phyloP scores from a whole-genome alignment of 2,888 invertebrate genomes.

The Trachelus iudaicus region DNA sequence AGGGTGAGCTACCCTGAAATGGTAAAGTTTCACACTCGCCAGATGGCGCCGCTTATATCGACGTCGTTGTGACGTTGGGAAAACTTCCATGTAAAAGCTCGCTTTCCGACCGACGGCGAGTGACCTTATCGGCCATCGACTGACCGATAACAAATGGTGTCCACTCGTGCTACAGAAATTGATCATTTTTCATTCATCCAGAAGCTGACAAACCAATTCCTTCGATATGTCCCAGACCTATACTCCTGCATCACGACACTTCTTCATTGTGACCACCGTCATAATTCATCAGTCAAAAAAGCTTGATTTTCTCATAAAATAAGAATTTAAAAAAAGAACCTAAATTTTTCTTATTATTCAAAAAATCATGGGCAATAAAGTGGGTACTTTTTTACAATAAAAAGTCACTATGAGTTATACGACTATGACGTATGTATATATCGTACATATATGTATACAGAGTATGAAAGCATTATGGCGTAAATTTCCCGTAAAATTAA shows the following conservation, averaged over 20 bases:
- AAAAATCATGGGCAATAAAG: background rate
- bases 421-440: too few species aligned
- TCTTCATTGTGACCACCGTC: background rate
- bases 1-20: constrained; percentile 16
- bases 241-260: background rate
- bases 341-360: background rate
- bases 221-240: background rate
- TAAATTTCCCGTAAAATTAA: background rate
- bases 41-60: constrained; percentile 37
- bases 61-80: constrained; percentile 7
- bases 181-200: constrained; percentile 1
- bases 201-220: background rate
- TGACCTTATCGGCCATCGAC: constrained; percentile 17
- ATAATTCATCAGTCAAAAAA: background rate
- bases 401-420: background rate
- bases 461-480: background rate
- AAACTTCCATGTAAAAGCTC: background rate
- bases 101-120: constrained; percentile 32
- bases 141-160: constrained; percentile 6
- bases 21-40: constrained; percentile 32
- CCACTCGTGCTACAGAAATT: background rate
- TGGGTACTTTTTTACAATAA: background rate
- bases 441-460: background rate
- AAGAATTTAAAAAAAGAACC: background rate
- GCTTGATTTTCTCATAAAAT: background rate